Evolutionary conservation across 2,888 invertebrate genomes (phyloP).

Genomic region (Anticlea derivata): DNA sequence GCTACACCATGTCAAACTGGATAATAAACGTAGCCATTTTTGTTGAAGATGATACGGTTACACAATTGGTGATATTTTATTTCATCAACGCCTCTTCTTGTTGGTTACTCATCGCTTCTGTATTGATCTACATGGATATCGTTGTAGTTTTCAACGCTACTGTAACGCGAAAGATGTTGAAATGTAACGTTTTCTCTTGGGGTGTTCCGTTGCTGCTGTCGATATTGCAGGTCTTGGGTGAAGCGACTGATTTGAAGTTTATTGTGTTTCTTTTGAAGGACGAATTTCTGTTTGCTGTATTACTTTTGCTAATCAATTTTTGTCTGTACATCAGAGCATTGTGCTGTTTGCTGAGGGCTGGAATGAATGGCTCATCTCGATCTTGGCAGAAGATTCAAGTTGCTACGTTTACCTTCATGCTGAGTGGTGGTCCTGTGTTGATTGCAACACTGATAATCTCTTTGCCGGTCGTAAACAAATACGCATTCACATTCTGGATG

Average conservation of each 20-base stretch:
- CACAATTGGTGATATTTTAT: conserved; percentile 6
- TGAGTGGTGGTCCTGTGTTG: conserved; percentile 19
- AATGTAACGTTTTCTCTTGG: conserved; percentile 29
- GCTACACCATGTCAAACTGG: conserved; percentile 11
- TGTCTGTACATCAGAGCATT: conserved; percentile 12
- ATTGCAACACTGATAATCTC: conserved; percentile 3
- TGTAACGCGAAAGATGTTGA: conserved; percentile 22
- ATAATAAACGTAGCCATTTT: neutral
- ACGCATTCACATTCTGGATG: neutral
- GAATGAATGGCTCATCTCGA: conserved; percentile 3
- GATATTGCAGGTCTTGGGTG: conserved; percentile 7
- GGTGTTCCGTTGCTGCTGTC: conserved; percentile 17
- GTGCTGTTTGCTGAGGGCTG: conserved; percentile 13
- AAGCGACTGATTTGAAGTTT: neutral
- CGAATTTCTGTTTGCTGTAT: conserved; percentile 1
- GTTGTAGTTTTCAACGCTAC: conserved; percentile 28
- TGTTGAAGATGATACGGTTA: too few species aligned
- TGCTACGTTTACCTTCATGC: conserved; percentile 7
- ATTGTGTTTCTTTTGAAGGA: conserved; percentile 7
- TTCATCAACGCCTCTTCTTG: conserved; percentile 23
- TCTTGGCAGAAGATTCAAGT: conserved; percentile 17
- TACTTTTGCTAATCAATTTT: conserved; percentile 13
- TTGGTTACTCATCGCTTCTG: conserved; percentile 28
- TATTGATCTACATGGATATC: conserved; percentile 30
- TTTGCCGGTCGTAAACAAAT: neutral